Conservation (phyloP, 2,797 vertebrate species). For the Podargus strigoides region DNA sequence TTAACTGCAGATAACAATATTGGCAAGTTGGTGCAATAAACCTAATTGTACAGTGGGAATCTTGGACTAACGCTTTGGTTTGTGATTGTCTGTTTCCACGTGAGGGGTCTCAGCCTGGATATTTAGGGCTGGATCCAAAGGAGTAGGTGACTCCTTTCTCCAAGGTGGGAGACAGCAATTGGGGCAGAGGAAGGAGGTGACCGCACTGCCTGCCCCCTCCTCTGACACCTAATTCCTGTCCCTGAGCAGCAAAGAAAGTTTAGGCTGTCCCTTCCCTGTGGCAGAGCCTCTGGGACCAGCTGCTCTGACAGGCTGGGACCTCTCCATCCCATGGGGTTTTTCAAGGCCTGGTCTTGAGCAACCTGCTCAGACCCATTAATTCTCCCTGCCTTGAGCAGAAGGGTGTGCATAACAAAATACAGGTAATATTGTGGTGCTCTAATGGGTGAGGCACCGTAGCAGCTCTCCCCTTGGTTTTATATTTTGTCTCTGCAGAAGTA, state of each 20-base stretch:
- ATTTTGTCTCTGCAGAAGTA: neutral
- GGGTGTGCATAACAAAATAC: neutral
- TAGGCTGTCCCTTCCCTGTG: neutral
- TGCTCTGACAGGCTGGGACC: fast-evolving
- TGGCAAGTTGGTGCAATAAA: neutral
- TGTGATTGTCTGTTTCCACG: fast-evolving
- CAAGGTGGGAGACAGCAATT: neutral
- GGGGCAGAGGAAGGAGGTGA: neutral
- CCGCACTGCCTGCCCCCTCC: fast-evolving
- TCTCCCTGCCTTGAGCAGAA: neutral
- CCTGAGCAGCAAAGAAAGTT: neutral
- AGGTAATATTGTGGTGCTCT: neutral
- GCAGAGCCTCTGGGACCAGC: neutral
- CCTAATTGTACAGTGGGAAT: neutral
- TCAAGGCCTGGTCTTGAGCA: too few species aligned
- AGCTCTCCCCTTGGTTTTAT: neutral
- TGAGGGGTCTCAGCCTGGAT: neutral
- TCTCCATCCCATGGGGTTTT: neutral
- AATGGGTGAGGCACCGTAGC: neutral
- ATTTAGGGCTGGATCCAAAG: neutral
- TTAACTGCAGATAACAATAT: neutral
- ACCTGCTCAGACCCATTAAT: too few species aligned
- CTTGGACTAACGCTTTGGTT: neutral
- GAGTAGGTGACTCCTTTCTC: neutral
- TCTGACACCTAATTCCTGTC: fast-evolving